A percentile compares a stretch with the other conserved stretches of the same genome.
These are phyloP conservation scores for Eugnorisma glareosa DNA, from an alignment of 2,888 invertebrate species.

Conservation along the genomic window DNA sequence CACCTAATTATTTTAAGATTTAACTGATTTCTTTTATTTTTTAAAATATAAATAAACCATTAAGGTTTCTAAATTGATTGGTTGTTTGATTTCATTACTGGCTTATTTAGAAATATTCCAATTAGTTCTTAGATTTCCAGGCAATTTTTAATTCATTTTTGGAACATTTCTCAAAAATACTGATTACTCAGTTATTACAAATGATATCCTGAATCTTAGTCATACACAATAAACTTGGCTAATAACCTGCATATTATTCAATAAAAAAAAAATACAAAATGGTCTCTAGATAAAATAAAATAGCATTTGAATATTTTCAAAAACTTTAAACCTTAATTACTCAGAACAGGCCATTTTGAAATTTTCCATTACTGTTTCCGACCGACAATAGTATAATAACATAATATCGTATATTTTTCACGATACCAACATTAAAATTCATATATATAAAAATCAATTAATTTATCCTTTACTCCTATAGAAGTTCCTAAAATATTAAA, in stretches of 20 bases:
- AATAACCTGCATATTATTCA: conserved; percentile 6
- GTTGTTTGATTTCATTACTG: conserved; percentile 5
- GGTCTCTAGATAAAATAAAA: conserved; percentile 11
- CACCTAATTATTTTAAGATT: conserved; percentile 12
- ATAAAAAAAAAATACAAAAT: conserved; percentile 14
- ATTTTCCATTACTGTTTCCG: conserved; percentile 11
- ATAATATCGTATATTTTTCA: too few species aligned
- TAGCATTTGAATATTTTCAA: conserved; percentile 8
- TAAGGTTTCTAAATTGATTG: conserved; percentile 5
- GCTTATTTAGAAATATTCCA: conserved; percentile 10
- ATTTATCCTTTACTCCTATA: too few species aligned
- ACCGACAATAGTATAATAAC: too few species aligned
- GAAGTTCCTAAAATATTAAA: too few species aligned
- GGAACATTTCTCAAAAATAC: conserved; percentile 13
- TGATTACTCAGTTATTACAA: conserved; percentile 8
- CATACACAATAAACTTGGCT: conserved; percentile 10
- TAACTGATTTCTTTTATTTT: not conserved
- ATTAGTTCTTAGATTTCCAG: conserved; percentile 5
- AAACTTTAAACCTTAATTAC: conserved; percentile 13
- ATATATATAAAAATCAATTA: too few species aligned
- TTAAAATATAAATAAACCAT: conserved; percentile 8
- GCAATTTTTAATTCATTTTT: not conserved
- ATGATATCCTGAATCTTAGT: conserved; percentile 7
- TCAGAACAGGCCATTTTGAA: conserved; percentile 2
- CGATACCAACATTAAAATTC: too few species aligned